Evolutionary conservation across 1,140 invertebrate genomes (phyloP).

Genomic region (Aphis gossypii): DNA sequence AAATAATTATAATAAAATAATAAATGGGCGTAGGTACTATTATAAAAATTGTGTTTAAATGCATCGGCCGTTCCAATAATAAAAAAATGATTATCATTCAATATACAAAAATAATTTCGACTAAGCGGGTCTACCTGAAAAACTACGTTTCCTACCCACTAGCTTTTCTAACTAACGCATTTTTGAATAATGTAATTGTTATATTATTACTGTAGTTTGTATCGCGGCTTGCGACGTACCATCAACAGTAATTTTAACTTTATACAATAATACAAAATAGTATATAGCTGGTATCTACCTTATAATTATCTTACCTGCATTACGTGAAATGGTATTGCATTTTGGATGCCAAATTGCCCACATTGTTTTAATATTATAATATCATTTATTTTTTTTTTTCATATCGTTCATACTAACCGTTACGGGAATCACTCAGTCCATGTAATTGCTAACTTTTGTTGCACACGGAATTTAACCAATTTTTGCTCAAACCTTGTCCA

Average conservation of each 20-base stretch:
- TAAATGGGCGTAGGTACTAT: background rate
- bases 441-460: too few relatives aligned
- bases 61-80: background rate
- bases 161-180: fast-evolving
- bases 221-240: background rate
- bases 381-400: background rate
- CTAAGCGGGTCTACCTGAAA: background rate
- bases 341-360: background rate
- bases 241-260: background rate
- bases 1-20: background rate
- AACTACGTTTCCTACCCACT: background rate
- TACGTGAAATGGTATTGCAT: background rate
- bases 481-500: background rate
- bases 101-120: background rate
- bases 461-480: background rate
- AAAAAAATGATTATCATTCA: background rate
- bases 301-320: slow-evolving; percentile 36
- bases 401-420: background rate
- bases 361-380: background rate
- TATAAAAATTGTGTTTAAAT: background rate
- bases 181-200: background rate
- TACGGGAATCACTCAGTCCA: background rate
- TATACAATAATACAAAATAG: background rate
- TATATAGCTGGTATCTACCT: background rate
- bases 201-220: too few relatives aligned